These are phyloP conservation scores for Luperina nickerlii DNA, from an alignment of 2,888 invertebrate species.

Conservation along the genomic window DNA sequence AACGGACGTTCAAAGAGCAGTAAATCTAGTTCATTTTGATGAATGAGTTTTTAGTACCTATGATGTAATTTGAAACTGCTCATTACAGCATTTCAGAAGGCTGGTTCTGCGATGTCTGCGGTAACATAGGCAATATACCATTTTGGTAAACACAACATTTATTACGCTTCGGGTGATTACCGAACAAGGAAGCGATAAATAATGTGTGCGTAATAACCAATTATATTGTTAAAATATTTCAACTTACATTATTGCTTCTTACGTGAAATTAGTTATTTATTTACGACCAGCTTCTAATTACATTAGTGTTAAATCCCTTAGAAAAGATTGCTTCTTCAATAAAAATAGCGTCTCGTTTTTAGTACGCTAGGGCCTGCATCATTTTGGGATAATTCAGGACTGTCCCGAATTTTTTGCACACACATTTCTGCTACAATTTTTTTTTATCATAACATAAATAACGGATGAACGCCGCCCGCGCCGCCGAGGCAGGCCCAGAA, in stretches of 20 bases:
- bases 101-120: constrained; percentile 14
- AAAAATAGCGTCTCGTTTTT: background rate
- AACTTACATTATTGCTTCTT: constrained; percentile 8
- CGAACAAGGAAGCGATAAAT: constrained; percentile 38
- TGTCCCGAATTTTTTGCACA: background rate
- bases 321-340: background rate
- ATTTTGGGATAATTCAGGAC: background rate
- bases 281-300: constrained; percentile 11
- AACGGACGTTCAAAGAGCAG: background rate
- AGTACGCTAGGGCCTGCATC: background rate
- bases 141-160: constrained; percentile 39
- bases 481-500: too few species aligned
- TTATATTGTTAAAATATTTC: constrained; percentile 34
- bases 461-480: too few species aligned
- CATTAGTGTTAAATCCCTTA: background rate
- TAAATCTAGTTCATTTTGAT: background rate
- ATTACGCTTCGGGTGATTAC: constrained; percentile 28
- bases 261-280: constrained; percentile 9
- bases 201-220: constrained; percentile 43
- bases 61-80: constrained; percentile 5
- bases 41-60: constrained; percentile 2
- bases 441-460: background rate
- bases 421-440: background rate
- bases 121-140: constrained; percentile 34
- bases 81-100: constrained; percentile 23